These are phyloP conservation scores for Onychostruthus taczanowskii DNA, from an alignment of 2,113 vertebrate genomes.

Conservation along the genomic window DNA sequence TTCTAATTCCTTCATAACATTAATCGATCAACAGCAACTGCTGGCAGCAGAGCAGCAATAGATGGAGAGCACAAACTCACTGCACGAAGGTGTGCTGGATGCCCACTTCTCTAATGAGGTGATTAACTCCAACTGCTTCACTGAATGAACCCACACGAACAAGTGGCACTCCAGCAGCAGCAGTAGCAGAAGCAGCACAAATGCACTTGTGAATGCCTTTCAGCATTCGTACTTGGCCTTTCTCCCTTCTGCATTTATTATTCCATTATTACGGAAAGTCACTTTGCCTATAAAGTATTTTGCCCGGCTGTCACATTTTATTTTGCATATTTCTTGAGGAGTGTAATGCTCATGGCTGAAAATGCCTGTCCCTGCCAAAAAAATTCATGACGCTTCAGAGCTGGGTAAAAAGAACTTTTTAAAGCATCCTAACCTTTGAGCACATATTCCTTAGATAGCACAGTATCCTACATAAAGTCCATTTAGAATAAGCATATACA, in stretches of 20 bases:
- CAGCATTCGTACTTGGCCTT: not conserved
- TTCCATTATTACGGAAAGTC: conserved; percentile 50
- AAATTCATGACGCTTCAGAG: not conserved
- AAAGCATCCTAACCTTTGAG: not conserved
- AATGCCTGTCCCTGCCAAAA: conserved; percentile 11
- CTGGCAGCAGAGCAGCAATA: not conserved
- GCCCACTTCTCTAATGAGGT: not conserved
- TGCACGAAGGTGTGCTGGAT: not conserved
- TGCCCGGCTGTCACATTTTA: conserved; percentile 40
- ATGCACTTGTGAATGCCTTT: not conserved
- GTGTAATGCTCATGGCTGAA: conserved; percentile 12
- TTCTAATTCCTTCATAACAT: not conserved
- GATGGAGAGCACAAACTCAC: not conserved
- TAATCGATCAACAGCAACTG: not conserved
- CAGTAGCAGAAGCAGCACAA: not conserved
- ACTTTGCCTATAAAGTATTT: conserved; percentile 54
- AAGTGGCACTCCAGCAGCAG: not conserved
- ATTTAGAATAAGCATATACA: not conserved
- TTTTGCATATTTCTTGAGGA: conserved; percentile 44
- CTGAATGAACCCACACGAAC: not conserved
- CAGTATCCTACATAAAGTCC: not conserved
- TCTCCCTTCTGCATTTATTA: conserved; percentile 48
- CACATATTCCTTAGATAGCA: not conserved
- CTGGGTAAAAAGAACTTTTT: not conserved
- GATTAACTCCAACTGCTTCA: not conserved